Base-by-base conservation (phyloP, 2,888 invertebrate genomes). In the Tipula lateralis region DNA sequence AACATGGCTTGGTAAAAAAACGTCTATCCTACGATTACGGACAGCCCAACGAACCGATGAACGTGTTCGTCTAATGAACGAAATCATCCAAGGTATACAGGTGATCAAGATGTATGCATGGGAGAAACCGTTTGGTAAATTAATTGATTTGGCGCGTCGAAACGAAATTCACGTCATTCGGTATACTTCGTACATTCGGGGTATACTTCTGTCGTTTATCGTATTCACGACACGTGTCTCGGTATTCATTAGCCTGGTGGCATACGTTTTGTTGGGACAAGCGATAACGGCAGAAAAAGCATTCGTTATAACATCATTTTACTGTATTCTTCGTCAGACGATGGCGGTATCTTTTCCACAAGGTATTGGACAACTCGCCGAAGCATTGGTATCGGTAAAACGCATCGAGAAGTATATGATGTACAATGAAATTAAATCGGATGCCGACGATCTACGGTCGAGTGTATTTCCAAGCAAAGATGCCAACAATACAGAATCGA, bases 91-190 rank as follows among this genome's bases (percentile, higher is more conserved):
- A 87, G 97, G 97, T 1, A 96, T 97, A 88, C 94, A 96, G 90
- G 96, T 98, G 0, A 96, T 98, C 86, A 98, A 98, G 91, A 97
- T 98, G 97, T 98, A 97, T 88, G 96, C 97, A 0, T 98, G 98
- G 96, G 98, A 98, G 88, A 93, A 93, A 87, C 95, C 97, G 0
- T 98, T 98, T 88, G 93, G 94, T 32, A 92, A 93, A 86, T 92
- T 97, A 85, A 94, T 98, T 1, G 93, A 91, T 19, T 87, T 91
- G 36, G 92, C 94, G 0, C 91, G 96, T 88, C 90, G 86, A 32
- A 88, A 91, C 91, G 24, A 87, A 89, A 87, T 93, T 90, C 92
- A 92, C 85, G 93, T 93, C 87, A 95, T 96, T 86, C 92, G 94
- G 83, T 91, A 93, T 36, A 94, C 94, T 1, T 95, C 93, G n/a